phyloP scores from a whole-genome alignment of 1,140 invertebrate genomes.

The Argopecten irradians region DNA sequence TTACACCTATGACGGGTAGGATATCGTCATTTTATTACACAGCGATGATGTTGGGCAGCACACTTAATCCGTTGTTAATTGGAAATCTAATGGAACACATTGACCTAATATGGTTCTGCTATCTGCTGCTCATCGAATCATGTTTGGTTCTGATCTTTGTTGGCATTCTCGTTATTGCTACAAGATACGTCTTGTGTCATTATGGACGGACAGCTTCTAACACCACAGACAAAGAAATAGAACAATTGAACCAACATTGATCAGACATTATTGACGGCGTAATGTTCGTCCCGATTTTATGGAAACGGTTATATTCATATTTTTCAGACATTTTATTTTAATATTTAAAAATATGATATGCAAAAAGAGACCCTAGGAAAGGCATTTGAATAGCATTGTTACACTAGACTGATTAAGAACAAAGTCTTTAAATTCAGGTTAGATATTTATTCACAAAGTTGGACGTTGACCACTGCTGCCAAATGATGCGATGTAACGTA shows the following conservation, averaged over 20 bases:
- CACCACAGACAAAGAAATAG: background rate
- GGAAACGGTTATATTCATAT: too few species aligned
- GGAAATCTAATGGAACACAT: background rate
- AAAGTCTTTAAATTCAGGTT: too few species aligned
- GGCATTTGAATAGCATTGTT: too few species aligned
- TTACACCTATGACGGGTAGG: background rate
- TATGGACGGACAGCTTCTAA: background rate
- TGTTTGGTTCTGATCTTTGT: background rate
- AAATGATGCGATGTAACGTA: too few species aligned
- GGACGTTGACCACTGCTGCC: too few species aligned
- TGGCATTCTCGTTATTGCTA: background rate
- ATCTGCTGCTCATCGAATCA: background rate
- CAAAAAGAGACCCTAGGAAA: too few species aligned
- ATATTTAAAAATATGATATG: too few species aligned
- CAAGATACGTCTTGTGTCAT: background rate
- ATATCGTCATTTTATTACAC: background rate
- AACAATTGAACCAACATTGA: background rate
- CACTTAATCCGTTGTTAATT: background rate
- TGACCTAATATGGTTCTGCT: background rate
- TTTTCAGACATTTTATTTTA: too few species aligned
- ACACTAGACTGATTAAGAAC: too few species aligned
- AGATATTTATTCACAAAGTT: too few species aligned
- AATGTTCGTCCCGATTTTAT: too few species aligned
- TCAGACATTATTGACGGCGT: too few species aligned
- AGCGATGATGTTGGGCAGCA: background rate